Evolutionary conservation across 2,113 vertebrate genomes (phyloP).

Genomic region (Macrotis lagotis): DNA sequence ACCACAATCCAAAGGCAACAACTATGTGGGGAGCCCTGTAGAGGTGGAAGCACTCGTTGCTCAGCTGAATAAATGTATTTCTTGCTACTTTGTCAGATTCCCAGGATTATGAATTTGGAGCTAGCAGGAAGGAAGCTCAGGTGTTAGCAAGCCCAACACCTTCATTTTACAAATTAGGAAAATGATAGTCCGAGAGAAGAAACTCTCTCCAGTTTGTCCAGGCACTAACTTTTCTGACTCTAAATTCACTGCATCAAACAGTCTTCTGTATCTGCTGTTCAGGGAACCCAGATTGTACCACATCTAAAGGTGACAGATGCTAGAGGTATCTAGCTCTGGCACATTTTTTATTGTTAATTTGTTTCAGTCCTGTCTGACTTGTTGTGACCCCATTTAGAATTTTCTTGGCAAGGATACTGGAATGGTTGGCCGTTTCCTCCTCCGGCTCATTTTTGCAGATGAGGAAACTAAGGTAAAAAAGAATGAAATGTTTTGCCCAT

Average conservation of each 20-base stretch:
- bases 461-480: background rate
- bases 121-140: background rate
- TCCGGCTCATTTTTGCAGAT: background rate
- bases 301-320: background rate
- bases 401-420: background rate
- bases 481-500: background rate
- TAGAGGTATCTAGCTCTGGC: background rate
- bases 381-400: background rate
- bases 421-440: background rate
- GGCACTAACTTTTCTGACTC: no score
- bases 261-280: background rate
- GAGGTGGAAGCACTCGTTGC: background rate
- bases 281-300: background rate
- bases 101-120: background rate
- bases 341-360: background rate
- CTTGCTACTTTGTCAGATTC: background rate
- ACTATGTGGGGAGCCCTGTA: background rate
- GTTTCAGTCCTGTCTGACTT: background rate
- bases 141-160: background rate
- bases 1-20: background rate
- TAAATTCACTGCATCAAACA: background rate
- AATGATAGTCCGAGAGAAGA: background rate
- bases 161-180: background rate
- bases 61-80: background rate
- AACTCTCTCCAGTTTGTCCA: background rate